Base-by-base conservation (phyloP, 2,888 invertebrate species). In the Formica aserva region DNA sequence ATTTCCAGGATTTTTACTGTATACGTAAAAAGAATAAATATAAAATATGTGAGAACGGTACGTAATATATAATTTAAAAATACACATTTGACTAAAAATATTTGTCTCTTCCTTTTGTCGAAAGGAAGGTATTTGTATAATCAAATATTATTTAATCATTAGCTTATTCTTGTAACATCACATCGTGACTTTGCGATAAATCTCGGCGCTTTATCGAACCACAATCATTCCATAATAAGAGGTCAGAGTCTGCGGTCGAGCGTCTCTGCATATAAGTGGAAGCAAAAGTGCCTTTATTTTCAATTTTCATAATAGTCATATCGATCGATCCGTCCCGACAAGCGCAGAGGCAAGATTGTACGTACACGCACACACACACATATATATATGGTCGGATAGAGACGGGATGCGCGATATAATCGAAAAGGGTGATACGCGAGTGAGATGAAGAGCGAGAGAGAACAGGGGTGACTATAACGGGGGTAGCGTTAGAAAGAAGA, bases 221-320 rank as follows among this genome's bases (percentile, higher is more conserved):
- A 38, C 18, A 29, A 32, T 60, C 5, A 3, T n/a, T 11, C 5
- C 5, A n/a, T 32, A 76, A 63, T 22, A 72, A 38, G 55, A 81
- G 65, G 41, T 57, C 62, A 62, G 38, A 83, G 29, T 29, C n/a
- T 55, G 41, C 13, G 67, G 29, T 65, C 85, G 84, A 86, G 72
- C 75, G 81, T 83, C 65, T 84, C 72, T 60, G 63, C 72, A 57
- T 82, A 67, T 38, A 55, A 62, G 76, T 66, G 67, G 78, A 62
- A 71, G 85, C 48, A 82, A 88, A 81, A 86, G 83, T 89, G 85
- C 85, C 86, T 89, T 91, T 91, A 91, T 91, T 91, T 91, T 91
- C 91, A 91, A 91, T 91, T 91, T 91, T 91, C 91, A 89, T 91
- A 91, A 91, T 91, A 91, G 88, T 87, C 86, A 85, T 88, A 91